Evolutionary conservation across 2,113 vertebrate genomes (phyloP).

Genomic region (Emydocephalus ijimae): DNA sequence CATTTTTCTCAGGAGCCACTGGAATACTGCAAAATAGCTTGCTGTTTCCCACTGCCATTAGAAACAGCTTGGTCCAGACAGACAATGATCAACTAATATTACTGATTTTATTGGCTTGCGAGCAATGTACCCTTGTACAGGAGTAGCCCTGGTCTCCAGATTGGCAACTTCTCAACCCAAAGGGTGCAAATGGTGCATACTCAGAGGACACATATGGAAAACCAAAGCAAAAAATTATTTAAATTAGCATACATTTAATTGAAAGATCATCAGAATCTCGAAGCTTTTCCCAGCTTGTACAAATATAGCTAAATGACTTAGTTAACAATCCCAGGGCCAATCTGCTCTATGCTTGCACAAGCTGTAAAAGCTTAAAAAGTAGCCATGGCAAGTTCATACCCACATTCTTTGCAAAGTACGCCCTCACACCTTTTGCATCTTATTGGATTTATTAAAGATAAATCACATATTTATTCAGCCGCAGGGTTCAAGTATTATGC

Average conservation of each 20-base stretch:
- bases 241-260: not conserved
- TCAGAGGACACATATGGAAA: not conserved
- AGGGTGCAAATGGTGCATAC: not conserved
- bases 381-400: not conserved
- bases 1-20: not conserved
- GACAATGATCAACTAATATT: not conserved
- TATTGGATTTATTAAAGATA: not conserved
- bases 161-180: not conserved
- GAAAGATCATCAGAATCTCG: not conserved
- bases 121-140: not conserved
- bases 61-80: not conserved
- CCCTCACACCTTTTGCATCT: not conserved
- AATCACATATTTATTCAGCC: not conserved
- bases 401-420: not conserved
- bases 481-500: not conserved
- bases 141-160: not conserved
- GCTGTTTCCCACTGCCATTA: not conserved
- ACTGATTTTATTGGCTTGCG: not conserved
- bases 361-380: not conserved
- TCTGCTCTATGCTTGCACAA: not conserved
- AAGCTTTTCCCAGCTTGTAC: not conserved
- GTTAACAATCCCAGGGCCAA: not conserved
- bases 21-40: not conserved
- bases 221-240: not conserved
- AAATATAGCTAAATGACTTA: not conserved